Evolutionary conservation across 92 coral and sea anemone genomes (phyloP).

Genomic region (Nematostella vectensis): DNA sequence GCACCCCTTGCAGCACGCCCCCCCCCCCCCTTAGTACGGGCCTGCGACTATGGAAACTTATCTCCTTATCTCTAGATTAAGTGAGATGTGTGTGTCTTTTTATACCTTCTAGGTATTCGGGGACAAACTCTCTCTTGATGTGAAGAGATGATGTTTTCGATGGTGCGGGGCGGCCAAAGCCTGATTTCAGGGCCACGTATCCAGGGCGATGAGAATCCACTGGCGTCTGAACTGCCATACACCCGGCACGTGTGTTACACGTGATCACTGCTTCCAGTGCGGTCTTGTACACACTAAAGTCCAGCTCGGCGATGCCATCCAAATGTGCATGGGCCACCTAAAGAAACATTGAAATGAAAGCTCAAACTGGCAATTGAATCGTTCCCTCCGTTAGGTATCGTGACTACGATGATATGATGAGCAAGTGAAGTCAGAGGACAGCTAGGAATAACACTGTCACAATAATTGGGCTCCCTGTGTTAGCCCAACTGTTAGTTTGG

Average conservation of each 20-base stretch:
- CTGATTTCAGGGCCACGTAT: neutral
- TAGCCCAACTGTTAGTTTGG: too few relatives aligned
- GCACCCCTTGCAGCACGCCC: too few relatives aligned
- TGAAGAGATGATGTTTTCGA: neutral
- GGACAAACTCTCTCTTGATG: slow-evolving; percentile 7
- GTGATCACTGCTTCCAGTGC: neutral
- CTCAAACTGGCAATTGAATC: too few relatives aligned
- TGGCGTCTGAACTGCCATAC: neutral
- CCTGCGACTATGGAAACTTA: too few relatives aligned
- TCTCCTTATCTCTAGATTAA: too few relatives aligned
- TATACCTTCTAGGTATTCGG: neutral
- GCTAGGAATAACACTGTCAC: too few relatives aligned
- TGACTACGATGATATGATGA: too few relatives aligned
- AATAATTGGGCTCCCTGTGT: too few relatives aligned
- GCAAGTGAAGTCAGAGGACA: too few relatives aligned
- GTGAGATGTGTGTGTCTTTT: too few relatives aligned
- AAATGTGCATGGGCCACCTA: neutral
- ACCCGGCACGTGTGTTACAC: neutral
- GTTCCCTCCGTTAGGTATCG: too few relatives aligned
- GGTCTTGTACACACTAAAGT: neutral
- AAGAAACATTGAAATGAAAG: neutral
- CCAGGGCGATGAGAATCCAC: neutral
- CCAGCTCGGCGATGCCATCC: neutral
- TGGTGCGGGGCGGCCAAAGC: neutral
- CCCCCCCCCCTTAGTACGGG: too few relatives aligned